Conservation (phyloP, 2,888 invertebrate genomes). For the Macaria liturata region DNA sequence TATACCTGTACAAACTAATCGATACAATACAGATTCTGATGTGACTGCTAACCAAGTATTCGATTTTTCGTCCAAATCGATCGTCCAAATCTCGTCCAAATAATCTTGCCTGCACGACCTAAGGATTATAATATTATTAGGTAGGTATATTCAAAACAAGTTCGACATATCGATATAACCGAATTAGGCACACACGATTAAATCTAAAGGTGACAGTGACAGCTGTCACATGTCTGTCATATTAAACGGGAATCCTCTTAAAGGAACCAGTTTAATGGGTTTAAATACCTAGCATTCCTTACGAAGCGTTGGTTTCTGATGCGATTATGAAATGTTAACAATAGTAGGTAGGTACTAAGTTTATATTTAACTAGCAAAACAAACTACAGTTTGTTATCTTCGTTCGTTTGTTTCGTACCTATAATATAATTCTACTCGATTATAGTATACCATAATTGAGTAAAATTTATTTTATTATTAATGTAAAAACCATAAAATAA, state of each 20-base stretch:
- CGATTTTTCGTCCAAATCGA: background rate
- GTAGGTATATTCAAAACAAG: slow-evolving; percentile 1
- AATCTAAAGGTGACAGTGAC: slow-evolving; percentile 61
- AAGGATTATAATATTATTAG: background rate
- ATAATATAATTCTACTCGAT: no score
- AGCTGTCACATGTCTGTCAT: slow-evolving; percentile 64
- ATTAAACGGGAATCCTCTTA: slow-evolving; percentile 41
- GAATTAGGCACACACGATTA: slow-evolving; percentile 70
- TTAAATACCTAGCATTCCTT: slow-evolving; percentile 21
- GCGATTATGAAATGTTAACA: slow-evolving; percentile 37
- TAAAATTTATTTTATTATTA: no score
- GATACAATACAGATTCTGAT: no score
- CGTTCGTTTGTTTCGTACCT: no score
- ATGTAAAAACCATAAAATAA: no score
- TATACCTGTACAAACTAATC: background rate
- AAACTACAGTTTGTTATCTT: no score
- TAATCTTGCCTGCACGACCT: slow-evolving; percentile 20
- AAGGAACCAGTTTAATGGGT: slow-evolving; percentile 18
- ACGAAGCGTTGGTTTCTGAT: slow-evolving; percentile 37
- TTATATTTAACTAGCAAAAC: background rate
- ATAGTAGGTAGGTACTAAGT: background rate
- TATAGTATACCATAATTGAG: no score
- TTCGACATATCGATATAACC: slow-evolving; percentile 62
- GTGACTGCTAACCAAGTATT: background rate
- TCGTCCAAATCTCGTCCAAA: no score